These are phyloP conservation scores for Psephotus haematonotus DNA, from an alignment of 2,113 vertebrate genomes.

Conservation along the genomic window DNA sequence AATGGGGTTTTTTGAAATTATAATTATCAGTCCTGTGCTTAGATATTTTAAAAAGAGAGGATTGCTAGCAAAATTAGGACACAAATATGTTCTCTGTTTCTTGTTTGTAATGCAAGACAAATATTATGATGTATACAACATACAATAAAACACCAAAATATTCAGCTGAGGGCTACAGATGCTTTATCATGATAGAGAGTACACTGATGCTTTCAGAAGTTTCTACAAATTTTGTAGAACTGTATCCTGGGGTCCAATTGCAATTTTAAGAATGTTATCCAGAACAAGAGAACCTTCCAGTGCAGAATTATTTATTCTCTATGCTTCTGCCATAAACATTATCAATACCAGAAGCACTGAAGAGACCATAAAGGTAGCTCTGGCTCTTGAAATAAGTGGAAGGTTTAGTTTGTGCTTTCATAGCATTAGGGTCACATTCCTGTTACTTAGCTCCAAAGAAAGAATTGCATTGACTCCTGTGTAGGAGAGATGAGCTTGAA, in stretches of 20 bases:
- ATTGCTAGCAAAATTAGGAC: slow-evolving; percentile 40
- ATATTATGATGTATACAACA: slow-evolving; percentile 17
- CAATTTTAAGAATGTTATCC: not conserved
- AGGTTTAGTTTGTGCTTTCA: not conserved
- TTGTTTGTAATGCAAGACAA: slow-evolving; percentile 36
- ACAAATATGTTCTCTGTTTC: slow-evolving; percentile 27
- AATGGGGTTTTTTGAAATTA: not conserved
- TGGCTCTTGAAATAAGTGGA: not conserved
- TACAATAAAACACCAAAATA: not conserved
- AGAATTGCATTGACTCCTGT: not conserved
- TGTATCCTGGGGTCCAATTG: not conserved
- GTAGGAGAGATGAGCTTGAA: not conserved
- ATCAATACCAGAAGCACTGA: not conserved
- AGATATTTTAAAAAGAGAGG: slow-evolving; percentile 36
- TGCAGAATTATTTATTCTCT: not conserved
- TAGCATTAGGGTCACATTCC: not conserved
- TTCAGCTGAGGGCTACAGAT: not conserved
- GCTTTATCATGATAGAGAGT: not conserved
- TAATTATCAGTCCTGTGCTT: slow-evolving; percentile 52
- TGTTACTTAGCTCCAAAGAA: not conserved
- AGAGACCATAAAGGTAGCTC: not conserved
- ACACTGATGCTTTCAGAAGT: not conserved
- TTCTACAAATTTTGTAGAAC: not conserved
- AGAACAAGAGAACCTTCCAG: not conserved
- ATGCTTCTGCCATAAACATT: not conserved